Conservation (phyloP, 2,888 invertebrate genomes). For the Carabus problematicus region DNA sequence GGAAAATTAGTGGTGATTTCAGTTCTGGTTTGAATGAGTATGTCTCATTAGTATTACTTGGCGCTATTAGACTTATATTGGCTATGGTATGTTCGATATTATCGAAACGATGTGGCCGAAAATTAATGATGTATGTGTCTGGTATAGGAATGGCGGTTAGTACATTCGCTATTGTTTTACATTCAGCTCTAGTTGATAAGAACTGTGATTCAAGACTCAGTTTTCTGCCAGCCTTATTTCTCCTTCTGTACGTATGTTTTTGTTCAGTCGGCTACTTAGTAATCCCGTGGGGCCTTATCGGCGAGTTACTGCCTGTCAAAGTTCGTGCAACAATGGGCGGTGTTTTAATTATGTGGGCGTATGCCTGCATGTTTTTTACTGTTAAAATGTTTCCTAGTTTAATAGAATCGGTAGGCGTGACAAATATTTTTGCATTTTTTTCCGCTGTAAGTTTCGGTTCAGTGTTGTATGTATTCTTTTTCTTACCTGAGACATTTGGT, state of each 20-base stretch:
- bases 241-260: constrained; percentile 63
- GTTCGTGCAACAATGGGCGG: constrained; percentile 64
- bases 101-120: constrained; percentile 61
- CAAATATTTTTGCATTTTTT: constrained; percentile 61
- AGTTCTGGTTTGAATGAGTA: constrained; percentile 60
- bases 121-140: constrained; percentile 61
- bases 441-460: constrained; percentile 59
- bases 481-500: constrained; percentile 66
- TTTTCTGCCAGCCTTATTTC: constrained; percentile 49
- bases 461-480: constrained; percentile 60
- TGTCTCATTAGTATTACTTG: constrained; percentile 61
- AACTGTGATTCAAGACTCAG: neutral
- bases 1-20: constrained; percentile 59
- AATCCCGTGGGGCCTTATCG: constrained; percentile 67
- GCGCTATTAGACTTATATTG: constrained; percentile 63
- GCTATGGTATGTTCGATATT: constrained; percentile 61
- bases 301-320: constrained; percentile 63
- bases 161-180: constrained; percentile 9
- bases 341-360: constrained; percentile 62
- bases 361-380: constrained; percentile 63
- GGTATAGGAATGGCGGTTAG: constrained; percentile 61
- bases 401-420: constrained; percentile 56
- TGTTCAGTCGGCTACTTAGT: constrained; percentile 64
- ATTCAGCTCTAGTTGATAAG: constrained; percentile 53
- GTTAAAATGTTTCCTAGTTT: constrained; percentile 63